These are phyloP conservation scores for Pteromalus puparum DNA, from an alignment of 1,140 invertebrate genomes.

Conservation along the genomic window DNA sequence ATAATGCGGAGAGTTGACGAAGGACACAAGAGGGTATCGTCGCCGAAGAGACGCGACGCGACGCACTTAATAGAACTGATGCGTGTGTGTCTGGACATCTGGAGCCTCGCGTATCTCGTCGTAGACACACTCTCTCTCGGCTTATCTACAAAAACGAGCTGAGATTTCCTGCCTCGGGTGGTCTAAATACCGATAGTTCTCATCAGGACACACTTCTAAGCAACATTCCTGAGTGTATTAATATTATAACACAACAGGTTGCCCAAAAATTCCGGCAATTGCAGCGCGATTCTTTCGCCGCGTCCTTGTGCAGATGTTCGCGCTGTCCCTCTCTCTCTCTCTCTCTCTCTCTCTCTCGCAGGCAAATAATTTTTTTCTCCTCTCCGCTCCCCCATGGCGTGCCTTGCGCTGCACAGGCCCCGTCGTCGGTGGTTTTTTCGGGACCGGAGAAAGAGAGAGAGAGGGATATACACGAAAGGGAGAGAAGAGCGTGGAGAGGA, in stretches of 20 bases:
- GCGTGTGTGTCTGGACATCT: not conserved
- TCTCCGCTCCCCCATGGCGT: conserved; percentile 66
- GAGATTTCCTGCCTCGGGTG: not conserved
- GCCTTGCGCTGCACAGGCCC: conserved; percentile 67
- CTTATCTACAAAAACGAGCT: conserved; percentile 22
- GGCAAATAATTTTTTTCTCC: conserved; percentile 66
- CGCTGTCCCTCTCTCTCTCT: conserved; percentile 26
- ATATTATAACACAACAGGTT: conserved; percentile 46
- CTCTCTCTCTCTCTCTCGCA: conserved; percentile 34
- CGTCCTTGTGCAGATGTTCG: conserved; percentile 52
- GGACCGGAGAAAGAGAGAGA: not conserved
- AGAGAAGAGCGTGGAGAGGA: no score
- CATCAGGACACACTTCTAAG: no score
- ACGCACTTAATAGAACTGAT: not conserved
- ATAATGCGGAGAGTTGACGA: not conserved
- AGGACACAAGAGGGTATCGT: not conserved
- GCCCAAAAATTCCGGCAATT: conserved; percentile 51
- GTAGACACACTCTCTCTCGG: not conserved
- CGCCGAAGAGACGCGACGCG: not conserved
- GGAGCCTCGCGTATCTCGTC: not conserved
- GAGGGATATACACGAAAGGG: not conserved
- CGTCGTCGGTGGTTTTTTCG: conserved; percentile 63
- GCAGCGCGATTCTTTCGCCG: conserved; percentile 25
- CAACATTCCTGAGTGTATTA: not conserved
- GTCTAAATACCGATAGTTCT: no score